Percentiles rank a stretch among this genome's conserved stretches.
Evolutionary conservation across 2,888 invertebrate genomes (phyloP).

Genomic region (Meloe dianella): DNA sequence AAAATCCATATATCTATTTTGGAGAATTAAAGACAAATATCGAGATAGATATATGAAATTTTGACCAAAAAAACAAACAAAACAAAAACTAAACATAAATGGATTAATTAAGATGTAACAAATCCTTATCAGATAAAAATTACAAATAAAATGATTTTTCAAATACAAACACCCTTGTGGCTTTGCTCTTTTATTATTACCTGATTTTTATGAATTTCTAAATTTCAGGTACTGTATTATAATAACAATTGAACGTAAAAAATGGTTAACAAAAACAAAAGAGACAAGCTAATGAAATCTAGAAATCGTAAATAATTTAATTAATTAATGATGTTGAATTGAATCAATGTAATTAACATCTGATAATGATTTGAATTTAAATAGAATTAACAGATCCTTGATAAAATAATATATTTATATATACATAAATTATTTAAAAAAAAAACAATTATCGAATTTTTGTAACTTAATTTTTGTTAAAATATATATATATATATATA

Average conservation of each 20-base stretch:
- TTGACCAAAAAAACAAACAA: no score
- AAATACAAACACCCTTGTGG: background rate
- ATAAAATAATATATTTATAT: slow-evolving; percentile 11
- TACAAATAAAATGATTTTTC: slow-evolving; percentile 14
- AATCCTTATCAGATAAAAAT: slow-evolving; percentile 31
- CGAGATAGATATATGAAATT: background rate
- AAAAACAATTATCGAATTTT: background rate
- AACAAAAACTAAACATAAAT: no score
- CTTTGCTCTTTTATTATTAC: background rate
- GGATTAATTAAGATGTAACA: slow-evolving; percentile 26
- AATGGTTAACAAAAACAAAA: slow-evolving; percentile 8
- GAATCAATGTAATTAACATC: slow-evolving; percentile 25
- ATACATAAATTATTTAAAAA: background rate
- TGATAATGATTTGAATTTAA: slow-evolving; percentile 28
- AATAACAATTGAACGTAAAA: slow-evolving; percentile 6
- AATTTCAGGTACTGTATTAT: slow-evolving; percentile 24
- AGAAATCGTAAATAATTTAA: no score
- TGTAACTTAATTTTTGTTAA: background rate
- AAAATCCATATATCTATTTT: background rate
- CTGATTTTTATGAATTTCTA: background rate
- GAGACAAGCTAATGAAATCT: slow-evolving; percentile 16
- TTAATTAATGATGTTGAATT: no score
- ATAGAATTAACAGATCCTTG: slow-evolving; percentile 21
- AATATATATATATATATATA: no score
- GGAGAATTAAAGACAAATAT: background rate